phyloP scores from a whole-genome alignment of 2,797 vertebrate genomes.

The Lagorchestes hirsutus region DNA sequence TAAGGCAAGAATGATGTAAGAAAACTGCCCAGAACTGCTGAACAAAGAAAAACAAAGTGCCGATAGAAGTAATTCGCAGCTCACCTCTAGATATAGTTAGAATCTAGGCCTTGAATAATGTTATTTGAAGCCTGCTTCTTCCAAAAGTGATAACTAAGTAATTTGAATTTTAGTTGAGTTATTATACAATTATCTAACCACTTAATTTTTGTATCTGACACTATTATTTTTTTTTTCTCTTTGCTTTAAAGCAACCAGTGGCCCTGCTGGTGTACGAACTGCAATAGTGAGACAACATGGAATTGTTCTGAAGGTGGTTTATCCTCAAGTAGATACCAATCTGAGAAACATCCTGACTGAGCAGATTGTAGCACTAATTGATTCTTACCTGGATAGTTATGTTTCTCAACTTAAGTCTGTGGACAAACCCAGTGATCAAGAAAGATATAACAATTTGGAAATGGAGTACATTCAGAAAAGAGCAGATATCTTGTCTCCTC shows the following conservation, averaged over 20 bases:
- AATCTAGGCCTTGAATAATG: background rate
- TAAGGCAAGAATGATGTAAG: background rate
- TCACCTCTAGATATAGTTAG: background rate
- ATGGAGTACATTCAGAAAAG: constrained; percentile 94
- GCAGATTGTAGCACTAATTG: constrained; percentile 94
- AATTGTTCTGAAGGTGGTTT: constrained; percentile 90
- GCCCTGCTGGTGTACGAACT: constrained; percentile 86
- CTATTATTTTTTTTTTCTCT: constrained; percentile 5
- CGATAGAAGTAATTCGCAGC: background rate
- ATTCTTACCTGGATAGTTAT: constrained; percentile 92
- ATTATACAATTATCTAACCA: background rate
- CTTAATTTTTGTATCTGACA: background rate
- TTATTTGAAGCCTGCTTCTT: background rate
- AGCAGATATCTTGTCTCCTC: constrained; percentile 90
- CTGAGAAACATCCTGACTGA: constrained; percentile 91
- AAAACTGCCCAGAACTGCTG: background rate
- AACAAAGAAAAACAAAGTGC: background rate
- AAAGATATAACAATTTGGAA: constrained; percentile 92
- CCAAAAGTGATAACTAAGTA: too few relatives aligned
- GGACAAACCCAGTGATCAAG: constrained; percentile 88
- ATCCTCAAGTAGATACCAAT: constrained; percentile 92
- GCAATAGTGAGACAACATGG: constrained; percentile 90
- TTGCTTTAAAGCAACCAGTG: constrained; percentile 88
- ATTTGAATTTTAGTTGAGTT: too few relatives aligned
- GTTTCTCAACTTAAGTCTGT: constrained; percentile 94